phyloP scores from a whole-genome alignment of 2,113 vertebrate species.

The Puma concolor region DNA sequence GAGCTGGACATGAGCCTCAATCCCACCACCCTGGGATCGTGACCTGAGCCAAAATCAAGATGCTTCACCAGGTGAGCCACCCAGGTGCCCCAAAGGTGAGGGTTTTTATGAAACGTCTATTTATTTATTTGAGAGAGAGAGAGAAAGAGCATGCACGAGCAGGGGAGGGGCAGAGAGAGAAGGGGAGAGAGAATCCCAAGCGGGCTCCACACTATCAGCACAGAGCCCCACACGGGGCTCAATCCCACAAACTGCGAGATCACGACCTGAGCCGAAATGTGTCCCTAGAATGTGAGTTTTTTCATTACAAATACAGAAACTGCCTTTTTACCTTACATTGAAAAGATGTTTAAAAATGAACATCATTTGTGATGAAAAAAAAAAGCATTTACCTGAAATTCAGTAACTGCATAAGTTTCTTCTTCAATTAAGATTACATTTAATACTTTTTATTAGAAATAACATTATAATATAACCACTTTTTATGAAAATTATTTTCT shows the following conservation, averaged over 20 bases:
- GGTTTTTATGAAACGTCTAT: too few species aligned
- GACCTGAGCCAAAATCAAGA: neutral
- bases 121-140: too few species aligned
- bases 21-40: neutral
- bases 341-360: neutral
- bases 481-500: constrained; percentile 8
- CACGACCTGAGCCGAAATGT: too few species aligned
- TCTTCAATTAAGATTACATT: neutral
- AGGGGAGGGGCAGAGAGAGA: too few species aligned
- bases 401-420: neutral
- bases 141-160: too few species aligned
- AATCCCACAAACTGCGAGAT: too few species aligned
- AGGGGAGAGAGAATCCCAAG: too few species aligned
- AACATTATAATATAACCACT: neutral
- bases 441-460: neutral
- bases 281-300: neutral
- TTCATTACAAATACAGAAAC: constrained; percentile 1
- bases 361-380: neutral
- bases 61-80: neutral
- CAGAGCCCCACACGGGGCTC: too few species aligned
- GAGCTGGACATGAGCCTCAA: neutral
- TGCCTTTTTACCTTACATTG: constrained; percentile 17
- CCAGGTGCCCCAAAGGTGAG: neutral
- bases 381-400: neutral
- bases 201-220: too few species aligned